Conservation (phyloP, 1,140 invertebrate genomes). For the Drosophila tsacasi region DNA sequence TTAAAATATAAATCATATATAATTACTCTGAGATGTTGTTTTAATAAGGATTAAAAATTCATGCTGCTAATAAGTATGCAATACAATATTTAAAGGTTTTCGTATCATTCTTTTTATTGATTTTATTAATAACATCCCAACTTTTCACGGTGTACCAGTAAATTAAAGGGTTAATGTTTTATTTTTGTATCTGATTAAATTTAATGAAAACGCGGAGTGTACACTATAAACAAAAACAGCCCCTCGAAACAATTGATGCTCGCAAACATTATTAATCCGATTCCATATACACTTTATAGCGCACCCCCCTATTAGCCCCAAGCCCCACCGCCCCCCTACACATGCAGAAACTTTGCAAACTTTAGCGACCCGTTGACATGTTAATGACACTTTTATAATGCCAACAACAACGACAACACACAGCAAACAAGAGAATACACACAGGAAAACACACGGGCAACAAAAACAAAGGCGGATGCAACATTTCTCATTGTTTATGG, state of each 20-base stretch:
- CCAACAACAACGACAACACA: constrained; percentile 42
- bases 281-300: constrained; percentile 31
- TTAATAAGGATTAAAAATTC: not conserved
- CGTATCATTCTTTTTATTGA: not conserved
- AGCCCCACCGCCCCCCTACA: not conserved
- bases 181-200: constrained; percentile 34
- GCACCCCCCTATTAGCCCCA: not conserved
- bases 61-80: not conserved
- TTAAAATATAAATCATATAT: not conserved
- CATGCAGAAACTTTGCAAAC: constrained; percentile 45
- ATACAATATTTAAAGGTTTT: not conserved
- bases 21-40: not conserved
- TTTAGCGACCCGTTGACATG: constrained; percentile 76
- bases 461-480: constrained; percentile 78
- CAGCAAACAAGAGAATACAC: constrained; percentile 30
- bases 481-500: constrained; percentile 77
- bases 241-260: constrained; percentile 41
- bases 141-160: not conserved
- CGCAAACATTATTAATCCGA: constrained; percentile 34
- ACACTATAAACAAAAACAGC: constrained; percentile 6
- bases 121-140: not conserved
- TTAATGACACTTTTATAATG: constrained; percentile 81
- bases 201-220: constrained; percentile 35
- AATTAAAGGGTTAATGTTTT: constrained; percentile 11
- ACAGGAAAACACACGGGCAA: constrained; percentile 21